Percentiles rank a stretch among this genome's conserved stretches.
phyloP scores from a whole-genome alignment of 2,797 vertebrate species.

The Pterois miles region DNA sequence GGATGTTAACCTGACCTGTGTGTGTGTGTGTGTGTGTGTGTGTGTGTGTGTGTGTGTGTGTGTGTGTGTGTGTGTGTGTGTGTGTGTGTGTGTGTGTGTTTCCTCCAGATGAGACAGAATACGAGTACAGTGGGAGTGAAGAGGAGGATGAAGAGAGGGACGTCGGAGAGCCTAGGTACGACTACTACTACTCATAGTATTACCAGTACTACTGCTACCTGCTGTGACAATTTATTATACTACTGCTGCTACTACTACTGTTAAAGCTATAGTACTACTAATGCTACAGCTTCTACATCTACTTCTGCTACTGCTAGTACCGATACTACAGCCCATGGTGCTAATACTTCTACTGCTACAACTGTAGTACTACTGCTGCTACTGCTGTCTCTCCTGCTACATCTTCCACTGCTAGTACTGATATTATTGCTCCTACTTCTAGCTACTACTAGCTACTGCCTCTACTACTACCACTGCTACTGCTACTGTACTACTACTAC shows the following conservation, averaged over 20 bases:
- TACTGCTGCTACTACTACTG: neutral
- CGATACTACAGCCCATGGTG: no score
- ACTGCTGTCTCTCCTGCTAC: neutral
- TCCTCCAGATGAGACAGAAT: conserved; percentile 93
- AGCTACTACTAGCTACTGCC: neutral
- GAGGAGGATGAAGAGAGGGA: conserved; percentile 97
- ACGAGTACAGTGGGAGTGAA: conserved; percentile 97
- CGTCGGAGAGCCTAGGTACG: conserved; percentile 86
- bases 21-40: neutral
- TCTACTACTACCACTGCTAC: neutral
- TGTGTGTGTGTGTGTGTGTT: neutral
- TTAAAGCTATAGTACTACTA: neutral
- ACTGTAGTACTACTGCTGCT: neutral
- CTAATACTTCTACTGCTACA: neutral
- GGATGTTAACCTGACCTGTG: neutral
- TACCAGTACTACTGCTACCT: neutral
- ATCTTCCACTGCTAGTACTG: neutral
- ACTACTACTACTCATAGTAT: neutral
- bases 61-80: neutral
- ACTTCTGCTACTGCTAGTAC: neutral
- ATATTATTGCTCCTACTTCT: no score
- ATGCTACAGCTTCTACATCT: no score
- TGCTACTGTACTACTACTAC: neutral
- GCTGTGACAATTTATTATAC: no score
- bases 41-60: neutral